Evolutionary conservation across 2,888 invertebrate species (phyloP).

Genomic region (Drosophila meridionalis): DNA sequence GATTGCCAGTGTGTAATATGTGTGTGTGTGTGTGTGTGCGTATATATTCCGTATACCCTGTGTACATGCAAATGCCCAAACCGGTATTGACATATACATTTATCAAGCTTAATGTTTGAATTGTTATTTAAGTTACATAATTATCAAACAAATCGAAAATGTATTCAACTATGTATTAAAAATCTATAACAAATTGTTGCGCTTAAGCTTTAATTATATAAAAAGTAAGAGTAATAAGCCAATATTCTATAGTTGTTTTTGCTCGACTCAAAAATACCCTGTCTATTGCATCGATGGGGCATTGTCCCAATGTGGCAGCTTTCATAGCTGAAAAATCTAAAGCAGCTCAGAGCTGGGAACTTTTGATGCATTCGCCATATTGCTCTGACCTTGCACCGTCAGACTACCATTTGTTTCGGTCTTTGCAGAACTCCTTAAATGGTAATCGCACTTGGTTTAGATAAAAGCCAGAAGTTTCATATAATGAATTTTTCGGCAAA

Average conservation of each 20-base stretch:
- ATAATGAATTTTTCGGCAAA: no score
- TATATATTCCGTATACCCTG: conserved; percentile 18
- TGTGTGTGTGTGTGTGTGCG: conserved; percentile 11
- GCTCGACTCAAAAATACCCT: neutral
- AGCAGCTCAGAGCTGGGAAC: no score
- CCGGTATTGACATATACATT: neutral
- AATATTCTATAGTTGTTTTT: neutral
- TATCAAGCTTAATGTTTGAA: neutral
- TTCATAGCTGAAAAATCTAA: neutral
- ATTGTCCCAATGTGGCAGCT: neutral
- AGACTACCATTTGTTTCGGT: no score
- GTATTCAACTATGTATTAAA: neutral
- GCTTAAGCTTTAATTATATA: neutral
- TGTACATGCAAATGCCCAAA: neutral
- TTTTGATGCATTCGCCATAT: no score
- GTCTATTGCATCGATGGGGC: neutral
- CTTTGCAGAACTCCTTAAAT: no score
- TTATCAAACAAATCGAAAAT: neutral
- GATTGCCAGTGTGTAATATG: neutral
- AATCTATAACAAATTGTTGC: no score
- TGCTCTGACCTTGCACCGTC: no score
- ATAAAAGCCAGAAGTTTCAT: no score
- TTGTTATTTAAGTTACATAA: neutral
- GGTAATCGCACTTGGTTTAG: no score
- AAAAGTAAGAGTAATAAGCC: neutral